Evolutionary conservation across 1,140 invertebrate species (phyloP).

Genomic region (Halictus rubicundus): DNA sequence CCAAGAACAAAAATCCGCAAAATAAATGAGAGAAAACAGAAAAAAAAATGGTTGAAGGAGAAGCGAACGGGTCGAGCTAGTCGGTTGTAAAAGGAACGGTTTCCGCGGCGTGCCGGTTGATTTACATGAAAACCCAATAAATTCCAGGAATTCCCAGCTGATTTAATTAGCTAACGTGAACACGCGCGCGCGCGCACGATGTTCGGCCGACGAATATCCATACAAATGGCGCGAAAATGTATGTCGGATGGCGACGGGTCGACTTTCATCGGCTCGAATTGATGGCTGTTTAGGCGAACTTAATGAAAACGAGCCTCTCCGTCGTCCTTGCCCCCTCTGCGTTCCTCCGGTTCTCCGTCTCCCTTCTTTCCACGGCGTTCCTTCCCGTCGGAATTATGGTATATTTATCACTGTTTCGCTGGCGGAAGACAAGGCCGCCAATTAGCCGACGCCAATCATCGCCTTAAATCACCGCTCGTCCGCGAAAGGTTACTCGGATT

Average conservation of each 20-base stretch:
- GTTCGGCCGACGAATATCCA: conserved; percentile 58
- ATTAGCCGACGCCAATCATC: conserved; percentile 51
- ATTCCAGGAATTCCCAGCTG: conserved; percentile 63
- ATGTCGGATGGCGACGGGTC: conserved; percentile 44
- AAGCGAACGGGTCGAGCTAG: conserved; percentile 8
- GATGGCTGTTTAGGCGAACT: conserved; percentile 62
- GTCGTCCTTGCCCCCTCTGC: conserved; percentile 2
- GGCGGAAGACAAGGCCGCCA: conserved; percentile 42
- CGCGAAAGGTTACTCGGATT: conserved; percentile 38
- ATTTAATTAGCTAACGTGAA: conserved; percentile 69
- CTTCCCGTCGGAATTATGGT: conserved; percentile 19
- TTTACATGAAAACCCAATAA: conserved; percentile 72
- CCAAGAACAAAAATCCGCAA: too few relatives aligned
- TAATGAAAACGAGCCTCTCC: conserved; percentile 51
- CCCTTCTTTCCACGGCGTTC: conserved; percentile 1
- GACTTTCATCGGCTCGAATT: conserved; percentile 70
- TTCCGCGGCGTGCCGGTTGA: conserved; percentile 35
- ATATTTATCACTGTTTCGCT: conserved; percentile 45
- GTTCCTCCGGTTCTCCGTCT: not conserved
- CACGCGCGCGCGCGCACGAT: conserved; percentile 5
- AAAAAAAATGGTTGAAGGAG: conserved; percentile 13
- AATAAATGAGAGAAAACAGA: not conserved
- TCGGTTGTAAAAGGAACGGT: not conserved
- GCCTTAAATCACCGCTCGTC: conserved; percentile 46
- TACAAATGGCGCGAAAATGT: conserved; percentile 70